A percentile compares a stretch with the other conserved stretches of the same genome.
Conservation (phyloP, 2,888 invertebrate genomes). For the Drosophila parthenogenetica region DNA sequence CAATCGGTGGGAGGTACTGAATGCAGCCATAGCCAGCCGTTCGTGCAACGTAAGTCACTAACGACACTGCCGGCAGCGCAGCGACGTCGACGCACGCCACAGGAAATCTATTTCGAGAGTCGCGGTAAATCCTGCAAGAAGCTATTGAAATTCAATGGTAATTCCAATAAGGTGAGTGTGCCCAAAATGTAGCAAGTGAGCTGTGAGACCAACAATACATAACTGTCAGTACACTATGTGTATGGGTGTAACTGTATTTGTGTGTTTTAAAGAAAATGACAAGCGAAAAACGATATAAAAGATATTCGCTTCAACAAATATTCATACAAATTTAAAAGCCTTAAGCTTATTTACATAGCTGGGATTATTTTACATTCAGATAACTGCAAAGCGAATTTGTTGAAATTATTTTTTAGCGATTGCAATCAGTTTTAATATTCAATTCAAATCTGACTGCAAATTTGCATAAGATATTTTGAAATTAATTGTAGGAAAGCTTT, state of each 20-base stretch:
- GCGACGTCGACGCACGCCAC: slow-evolving; percentile 84
- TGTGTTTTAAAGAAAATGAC: slow-evolving; percentile 5
- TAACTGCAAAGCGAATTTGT: neutral
- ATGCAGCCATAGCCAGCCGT: slow-evolving; percentile 53
- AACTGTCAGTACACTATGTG: neutral
- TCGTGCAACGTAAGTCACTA: slow-evolving; percentile 59
- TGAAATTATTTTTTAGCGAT: neutral
- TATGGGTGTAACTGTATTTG: slow-evolving; percentile 14
- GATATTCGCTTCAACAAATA: slow-evolving; percentile 10
- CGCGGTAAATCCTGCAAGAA: slow-evolving; percentile 93
- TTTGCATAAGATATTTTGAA: slow-evolving; percentile 2
- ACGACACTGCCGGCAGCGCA: slow-evolving; percentile 53
- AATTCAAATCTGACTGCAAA: slow-evolving; percentile 11
- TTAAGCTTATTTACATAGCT: slow-evolving; percentile 18
- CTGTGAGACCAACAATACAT: slow-evolving; percentile 7
- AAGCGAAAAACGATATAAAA: slow-evolving; percentile 14
- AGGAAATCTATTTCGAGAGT: slow-evolving; percentile 91
- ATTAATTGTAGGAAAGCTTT: neutral
- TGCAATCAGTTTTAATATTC: neutral
- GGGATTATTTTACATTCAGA: neutral
- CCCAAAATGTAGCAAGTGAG: slow-evolving; percentile 24
- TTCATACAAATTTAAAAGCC: slow-evolving; percentile 26
- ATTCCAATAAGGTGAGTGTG: slow-evolving; percentile 90
- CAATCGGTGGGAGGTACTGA: slow-evolving; percentile 73
- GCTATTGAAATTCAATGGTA: slow-evolving; percentile 92